phyloP scores from a whole-genome alignment of 2,797 vertebrate genomes.

The Cyclura pinguis region DNA sequence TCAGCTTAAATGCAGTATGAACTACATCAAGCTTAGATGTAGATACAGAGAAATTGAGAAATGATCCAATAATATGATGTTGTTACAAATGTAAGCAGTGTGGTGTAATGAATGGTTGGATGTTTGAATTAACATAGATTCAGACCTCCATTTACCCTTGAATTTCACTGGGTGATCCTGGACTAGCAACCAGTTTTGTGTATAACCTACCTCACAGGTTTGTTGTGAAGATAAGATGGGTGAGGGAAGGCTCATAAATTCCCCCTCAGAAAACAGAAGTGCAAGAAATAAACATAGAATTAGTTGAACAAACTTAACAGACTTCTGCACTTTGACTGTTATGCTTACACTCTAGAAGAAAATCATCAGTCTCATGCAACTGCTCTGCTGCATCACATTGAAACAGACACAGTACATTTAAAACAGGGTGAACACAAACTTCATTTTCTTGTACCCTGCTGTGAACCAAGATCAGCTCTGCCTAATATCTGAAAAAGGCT shows the following conservation, averaged over 20 bases:
- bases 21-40: background rate
- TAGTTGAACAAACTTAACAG: background rate
- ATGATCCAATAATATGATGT: background rate
- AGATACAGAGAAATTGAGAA: background rate
- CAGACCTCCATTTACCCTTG: background rate
- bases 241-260: background rate
- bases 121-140: background rate
- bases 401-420: background rate
- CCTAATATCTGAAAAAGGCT: background rate
- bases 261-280: background rate
- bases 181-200: background rate
- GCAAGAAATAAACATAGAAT: background rate
- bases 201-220: background rate
- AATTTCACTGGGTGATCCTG: background rate
- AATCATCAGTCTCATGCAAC: background rate
- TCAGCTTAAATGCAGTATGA: background rate
- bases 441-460: background rate
- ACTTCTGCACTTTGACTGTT: background rate
- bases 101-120: background rate
- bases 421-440: background rate
- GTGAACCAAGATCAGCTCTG: background rate
- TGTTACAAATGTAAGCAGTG: background rate
- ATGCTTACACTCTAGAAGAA: no score
- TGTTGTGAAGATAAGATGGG: background rate
- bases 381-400: background rate